These are phyloP conservation scores for Lagocephalus sceleratus DNA, from an alignment of 2,797 vertebrate species.

Conservation along the genomic window DNA sequence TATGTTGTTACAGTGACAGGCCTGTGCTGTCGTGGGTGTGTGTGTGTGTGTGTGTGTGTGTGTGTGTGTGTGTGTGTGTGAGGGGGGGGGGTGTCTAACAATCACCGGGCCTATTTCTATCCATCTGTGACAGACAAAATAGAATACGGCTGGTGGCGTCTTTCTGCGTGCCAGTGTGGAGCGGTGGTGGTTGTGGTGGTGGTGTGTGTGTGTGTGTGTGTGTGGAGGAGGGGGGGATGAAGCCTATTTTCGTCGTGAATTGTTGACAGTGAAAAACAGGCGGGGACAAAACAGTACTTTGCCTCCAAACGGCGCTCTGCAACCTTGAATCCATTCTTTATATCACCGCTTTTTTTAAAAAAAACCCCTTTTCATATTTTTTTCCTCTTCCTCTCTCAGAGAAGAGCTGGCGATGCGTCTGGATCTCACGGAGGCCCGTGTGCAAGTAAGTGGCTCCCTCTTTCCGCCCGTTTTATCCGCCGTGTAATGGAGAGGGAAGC, in stretches of 20 bases:
- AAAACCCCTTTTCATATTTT: neutral
- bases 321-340: constrained; percentile 60
- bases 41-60: no score
- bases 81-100: constrained; percentile 63
- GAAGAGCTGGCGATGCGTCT: constrained; percentile 97
- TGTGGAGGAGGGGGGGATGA: constrained; percentile 16
- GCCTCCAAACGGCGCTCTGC: constrained; percentile 54
- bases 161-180: constrained; percentile 40
- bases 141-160: constrained; percentile 66
- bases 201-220: no score
- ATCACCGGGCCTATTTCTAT: constrained; percentile 69
- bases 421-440: constrained; percentile 95
- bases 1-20: constrained; percentile 78
- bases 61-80: no score
- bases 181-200: neutral
- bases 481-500: constrained; percentile 10
- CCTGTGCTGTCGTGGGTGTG: no score
- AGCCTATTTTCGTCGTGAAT: constrained; percentile 65
- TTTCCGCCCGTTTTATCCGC: neutral
- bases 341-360: neutral
- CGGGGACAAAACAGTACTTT: constrained; percentile 59
- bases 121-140: constrained; percentile 69
- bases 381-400: constrained; percentile 67
- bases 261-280: constrained; percentile 67
- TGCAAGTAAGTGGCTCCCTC: constrained; percentile 85